Base-by-base conservation (phyloP, 2,888 invertebrate species). In the Cephus runcator region DNA sequence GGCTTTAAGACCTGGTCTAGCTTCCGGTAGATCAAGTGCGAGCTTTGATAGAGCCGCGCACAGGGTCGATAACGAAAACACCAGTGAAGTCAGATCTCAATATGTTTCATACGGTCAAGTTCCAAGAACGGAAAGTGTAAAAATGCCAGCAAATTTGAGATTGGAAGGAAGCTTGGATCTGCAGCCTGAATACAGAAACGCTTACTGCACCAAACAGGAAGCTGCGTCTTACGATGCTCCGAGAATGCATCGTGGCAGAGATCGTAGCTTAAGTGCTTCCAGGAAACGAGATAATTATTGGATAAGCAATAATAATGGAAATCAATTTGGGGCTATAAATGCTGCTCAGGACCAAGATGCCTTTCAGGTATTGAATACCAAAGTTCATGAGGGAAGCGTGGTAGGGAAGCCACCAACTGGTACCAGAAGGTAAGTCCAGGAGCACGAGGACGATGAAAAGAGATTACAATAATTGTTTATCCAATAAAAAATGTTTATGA, bases 141-240 rank as follows among this genome's bases (percentile, higher is more conserved):
- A 88, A 78, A 88, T 87, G 82, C 87, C 89, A 6, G 83, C 89
- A n/a, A 92, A 89, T 83, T 84, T 92, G 35, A 91, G 90, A 77
- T 84, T 92, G 69, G 93, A 92, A 79, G 92, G 92, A n/a, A 85
- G 85, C 69, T 85, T 89, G 33, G 89, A 92, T 34, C 85, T 91
- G 69, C 88, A 90, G 68, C 93, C 93, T 0, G 93, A 93, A 85
- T 93, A 93, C 80, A 90, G 92, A 75, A 92, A 91, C 81, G 92
- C 93, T 31, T 90, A 90, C 69, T 88, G 90, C 76, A 77, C 81
- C 1, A 84, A 81, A 78, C 84, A 83, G n/a, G 81, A 82, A 6
- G 40, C 75, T 15, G 30, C 71, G 31, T 33, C 78, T 56, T 36
- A 35, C 15, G 78, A 69, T 4, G 87, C 88, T 35, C 82, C 83